phyloP scores from a whole-genome alignment of 92 coral and sea anemone genomes.

The Chrysogorgia sp. region DNA sequence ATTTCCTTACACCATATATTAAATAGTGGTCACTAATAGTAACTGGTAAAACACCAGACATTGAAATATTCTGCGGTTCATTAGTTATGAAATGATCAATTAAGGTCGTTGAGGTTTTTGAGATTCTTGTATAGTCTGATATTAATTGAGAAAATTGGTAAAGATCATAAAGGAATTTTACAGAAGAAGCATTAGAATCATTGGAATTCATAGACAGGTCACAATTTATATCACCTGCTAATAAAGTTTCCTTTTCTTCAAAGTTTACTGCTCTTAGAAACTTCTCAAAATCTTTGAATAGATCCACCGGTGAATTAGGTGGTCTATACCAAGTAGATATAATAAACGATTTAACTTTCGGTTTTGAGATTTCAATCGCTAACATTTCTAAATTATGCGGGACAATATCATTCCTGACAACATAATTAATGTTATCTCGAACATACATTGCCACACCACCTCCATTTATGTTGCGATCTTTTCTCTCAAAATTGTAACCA shows the following conservation, averaged over 20 bases:
- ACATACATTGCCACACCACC: conserved; percentile 23
- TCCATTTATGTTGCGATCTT: conserved; percentile 2
- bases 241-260: conserved; percentile 23
- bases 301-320: conserved; percentile 19
- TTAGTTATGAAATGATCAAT: conserved; percentile 44
- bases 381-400: conserved; percentile 26
- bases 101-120: conserved; percentile 28
- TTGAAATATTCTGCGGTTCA: conserved; percentile 34
- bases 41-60: conserved; percentile 48
- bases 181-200: conserved; percentile 8
- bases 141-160: no score
- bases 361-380: conserved; percentile 26
- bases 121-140: no score
- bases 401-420: conserved; percentile 4
- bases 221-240: conserved; percentile 49
- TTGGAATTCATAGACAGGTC: conserved; percentile 20
- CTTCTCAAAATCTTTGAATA: conserved; percentile 20
- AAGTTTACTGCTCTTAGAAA: conserved; percentile 43
- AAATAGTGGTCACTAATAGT: no score
- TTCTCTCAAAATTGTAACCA: neutral
- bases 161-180: conserved; percentile 29
- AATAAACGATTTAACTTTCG: conserved; percentile 5
- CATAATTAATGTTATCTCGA: conserved; percentile 5
- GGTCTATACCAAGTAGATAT: conserved; percentile 47
- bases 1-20: no score